phyloP scores from a whole-genome alignment of 1,140 invertebrate species.

The Polypedilum pembai region DNA sequence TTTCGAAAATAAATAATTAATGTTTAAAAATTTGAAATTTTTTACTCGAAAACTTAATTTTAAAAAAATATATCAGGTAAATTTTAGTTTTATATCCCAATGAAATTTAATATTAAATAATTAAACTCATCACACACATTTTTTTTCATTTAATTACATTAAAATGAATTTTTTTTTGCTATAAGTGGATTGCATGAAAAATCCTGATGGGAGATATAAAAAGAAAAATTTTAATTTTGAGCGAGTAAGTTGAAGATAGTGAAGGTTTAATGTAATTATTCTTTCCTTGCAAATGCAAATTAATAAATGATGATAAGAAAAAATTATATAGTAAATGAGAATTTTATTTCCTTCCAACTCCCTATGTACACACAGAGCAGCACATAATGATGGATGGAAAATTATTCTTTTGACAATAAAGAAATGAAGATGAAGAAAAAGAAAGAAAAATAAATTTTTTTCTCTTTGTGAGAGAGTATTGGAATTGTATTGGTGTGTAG shows the following conservation, averaged over 20 bases:
- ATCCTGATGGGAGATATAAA: too few species aligned
- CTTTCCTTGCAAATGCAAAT: neutral
- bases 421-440: neutral
- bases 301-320: slow-evolving; percentile 14
- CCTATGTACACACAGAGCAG: neutral
- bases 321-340: slow-evolving; percentile 6
- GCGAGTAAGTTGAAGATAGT: neutral
- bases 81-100: too few species aligned
- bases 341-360: neutral
- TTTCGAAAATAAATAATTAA: too few species aligned
- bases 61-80: too few species aligned
- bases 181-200: neutral
- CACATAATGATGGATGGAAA: slow-evolving; percentile 5
- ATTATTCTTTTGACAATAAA: slow-evolving; percentile 14
- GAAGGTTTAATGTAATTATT: slow-evolving; percentile 5
- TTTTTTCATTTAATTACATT: neutral
- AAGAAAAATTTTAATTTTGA: neutral
- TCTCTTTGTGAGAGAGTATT: neutral
- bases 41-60: too few species aligned
- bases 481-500: neutral
- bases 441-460: neutral
- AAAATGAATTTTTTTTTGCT: neutral
- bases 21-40: too few species aligned
- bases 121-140: neutral
- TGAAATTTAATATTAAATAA: too few species aligned